Percentiles rank a stretch among this genome's conserved stretches.
phyloP scores from a whole-genome alignment of 1,140 invertebrate genomes.

The Drosophila virilis region DNA sequence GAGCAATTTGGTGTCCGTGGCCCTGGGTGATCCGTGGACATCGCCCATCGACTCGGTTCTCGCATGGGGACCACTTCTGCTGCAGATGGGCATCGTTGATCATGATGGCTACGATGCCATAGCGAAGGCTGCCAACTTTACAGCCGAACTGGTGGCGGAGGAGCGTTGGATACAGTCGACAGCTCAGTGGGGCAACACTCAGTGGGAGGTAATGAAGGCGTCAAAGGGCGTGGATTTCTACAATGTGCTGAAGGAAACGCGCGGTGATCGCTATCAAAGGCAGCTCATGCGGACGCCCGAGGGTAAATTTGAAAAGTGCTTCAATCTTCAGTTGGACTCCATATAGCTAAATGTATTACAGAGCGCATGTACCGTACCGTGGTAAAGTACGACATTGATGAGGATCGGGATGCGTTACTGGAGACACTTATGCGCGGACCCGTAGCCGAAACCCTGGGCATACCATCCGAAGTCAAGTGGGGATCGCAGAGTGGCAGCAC shows the following conservation, averaged over 20 bases:
- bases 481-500: slow-evolving; percentile 86
- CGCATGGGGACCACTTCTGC: slow-evolving; percentile 90
- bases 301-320: slow-evolving; percentile 18
- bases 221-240: slow-evolving; percentile 91
- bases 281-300: slow-evolving; percentile 60
- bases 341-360: slow-evolving; percentile 13
- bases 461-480: slow-evolving; percentile 88
- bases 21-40: slow-evolving; percentile 94
- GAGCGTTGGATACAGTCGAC: slow-evolving; percentile 87
- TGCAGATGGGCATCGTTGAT: slow-evolving; percentile 87
- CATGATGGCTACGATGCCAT: slow-evolving; percentile 86
- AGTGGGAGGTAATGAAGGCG: slow-evolving; percentile 86
- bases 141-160: slow-evolving; percentile 85
- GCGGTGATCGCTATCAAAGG: slow-evolving; percentile 47
- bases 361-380: slow-evolving; percentile 70
- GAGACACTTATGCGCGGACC: slow-evolving; percentile 89
- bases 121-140: slow-evolving; percentile 85
- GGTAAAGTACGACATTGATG: slow-evolving; percentile 66
- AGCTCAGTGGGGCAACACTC: slow-evolving; percentile 87
- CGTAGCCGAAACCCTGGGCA: slow-evolving; percentile 87
- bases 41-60: slow-evolving; percentile 92
- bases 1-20: slow-evolving; percentile 91
- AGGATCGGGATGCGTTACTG: slow-evolving; percentile 80
- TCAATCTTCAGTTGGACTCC: neutral
- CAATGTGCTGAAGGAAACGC: slow-evolving; percentile 87